These are phyloP conservation scores for Cyclopterus lumpus DNA, from an alignment of 2,797 vertebrate species.

Conservation along the genomic window DNA sequence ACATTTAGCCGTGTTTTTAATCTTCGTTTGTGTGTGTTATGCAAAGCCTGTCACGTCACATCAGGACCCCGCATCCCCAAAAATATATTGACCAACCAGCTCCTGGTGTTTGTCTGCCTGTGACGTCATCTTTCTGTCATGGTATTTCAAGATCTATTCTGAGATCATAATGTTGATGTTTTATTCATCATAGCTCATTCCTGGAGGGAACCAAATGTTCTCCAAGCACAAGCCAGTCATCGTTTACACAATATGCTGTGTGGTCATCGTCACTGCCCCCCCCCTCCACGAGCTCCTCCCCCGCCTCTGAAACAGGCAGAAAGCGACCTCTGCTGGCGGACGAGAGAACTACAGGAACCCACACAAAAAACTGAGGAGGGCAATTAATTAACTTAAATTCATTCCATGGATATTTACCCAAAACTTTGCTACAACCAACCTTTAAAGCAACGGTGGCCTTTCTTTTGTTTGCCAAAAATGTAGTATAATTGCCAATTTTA, in stretches of 20 bases:
- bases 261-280: neutral
- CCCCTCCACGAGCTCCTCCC: neutral
- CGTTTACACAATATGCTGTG: neutral
- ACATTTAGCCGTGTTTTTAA: constrained; percentile 34
- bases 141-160: neutral
- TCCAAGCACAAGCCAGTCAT: neutral
- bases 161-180: neutral
- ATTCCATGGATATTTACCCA: neutral
- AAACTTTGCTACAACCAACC: neutral
- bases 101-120: neutral
- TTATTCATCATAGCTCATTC: neutral
- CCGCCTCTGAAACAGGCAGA: constrained; percentile 7
- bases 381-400: neutral
- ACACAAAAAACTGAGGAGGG: neutral
- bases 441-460: neutral
- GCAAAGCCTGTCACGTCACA: neutral
- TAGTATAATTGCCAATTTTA: neutral
- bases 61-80: neutral
- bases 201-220: neutral
- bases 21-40: neutral
- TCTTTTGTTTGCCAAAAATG: neutral
- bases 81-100: neutral
- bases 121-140: neutral
- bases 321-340: constrained; percentile 46
- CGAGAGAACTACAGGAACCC: neutral